Conservation (phyloP, 2,113 vertebrate genomes). For the Festucalex cinctus region DNA sequence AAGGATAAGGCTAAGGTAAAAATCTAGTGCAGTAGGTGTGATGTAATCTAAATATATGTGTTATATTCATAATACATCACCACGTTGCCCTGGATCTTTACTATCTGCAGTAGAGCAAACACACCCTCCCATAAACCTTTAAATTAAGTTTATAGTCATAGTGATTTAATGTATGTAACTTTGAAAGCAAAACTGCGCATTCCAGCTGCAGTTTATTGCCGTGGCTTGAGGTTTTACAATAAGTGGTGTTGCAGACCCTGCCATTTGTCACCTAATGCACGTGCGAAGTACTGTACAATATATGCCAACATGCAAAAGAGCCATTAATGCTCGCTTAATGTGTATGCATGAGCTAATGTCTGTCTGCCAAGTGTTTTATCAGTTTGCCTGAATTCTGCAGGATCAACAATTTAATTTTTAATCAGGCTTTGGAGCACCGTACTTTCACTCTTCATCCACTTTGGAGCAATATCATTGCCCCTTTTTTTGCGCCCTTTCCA, state of each 20-base stretch:
- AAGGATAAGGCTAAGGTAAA: not conserved
- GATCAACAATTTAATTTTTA: constrained; percentile 91
- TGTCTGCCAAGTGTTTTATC: constrained; percentile 66
- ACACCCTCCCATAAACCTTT: not conserved
- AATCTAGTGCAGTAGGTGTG: not conserved
- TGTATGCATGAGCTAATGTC: constrained; percentile 5
- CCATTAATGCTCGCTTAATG: not conserved
- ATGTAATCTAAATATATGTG: not conserved
- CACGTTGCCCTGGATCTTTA: not conserved
- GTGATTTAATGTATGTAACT: not conserved
- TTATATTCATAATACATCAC: not conserved
- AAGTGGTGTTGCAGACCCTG: constrained; percentile 37
- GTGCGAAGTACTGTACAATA: constrained; percentile 15
- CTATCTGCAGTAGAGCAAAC: not conserved
- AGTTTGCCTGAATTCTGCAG: constrained; percentile 64
- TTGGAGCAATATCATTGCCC: not conserved
- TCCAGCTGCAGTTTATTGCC: constrained; percentile 32
- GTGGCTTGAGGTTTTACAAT: constrained; percentile 46
- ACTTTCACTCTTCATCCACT: not conserved
- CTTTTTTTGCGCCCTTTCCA: not conserved
- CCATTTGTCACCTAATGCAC: constrained; percentile 44
- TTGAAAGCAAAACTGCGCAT: not conserved
- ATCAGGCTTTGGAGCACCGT: constrained; percentile 61
- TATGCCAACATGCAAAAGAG: constrained; percentile 8
- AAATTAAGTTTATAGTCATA: not conserved